phyloP scores from a whole-genome alignment of 2,113 vertebrate species.

The Turdus rufiventris region DNA sequence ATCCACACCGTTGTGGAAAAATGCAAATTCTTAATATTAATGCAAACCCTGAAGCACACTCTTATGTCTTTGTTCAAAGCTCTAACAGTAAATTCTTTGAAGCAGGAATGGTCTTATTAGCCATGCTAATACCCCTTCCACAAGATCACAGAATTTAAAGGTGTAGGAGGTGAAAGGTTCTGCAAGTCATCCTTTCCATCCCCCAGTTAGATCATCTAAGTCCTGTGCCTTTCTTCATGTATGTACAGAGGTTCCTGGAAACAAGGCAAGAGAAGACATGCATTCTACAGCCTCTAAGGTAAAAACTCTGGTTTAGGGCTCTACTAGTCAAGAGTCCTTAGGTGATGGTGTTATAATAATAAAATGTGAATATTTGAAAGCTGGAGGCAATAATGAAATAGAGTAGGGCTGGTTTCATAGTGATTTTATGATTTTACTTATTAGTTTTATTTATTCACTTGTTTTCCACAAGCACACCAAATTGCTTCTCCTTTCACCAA shows the following conservation, averaged over 20 bases:
- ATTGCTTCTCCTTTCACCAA: background rate
- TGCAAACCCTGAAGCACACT: background rate
- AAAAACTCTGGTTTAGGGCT: background rate
- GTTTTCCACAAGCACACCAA: background rate
- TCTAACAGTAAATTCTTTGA: background rate
- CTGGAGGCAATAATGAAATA: background rate
- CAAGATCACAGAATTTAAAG: background rate
- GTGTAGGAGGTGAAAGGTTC: background rate
- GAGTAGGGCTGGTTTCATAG: background rate
- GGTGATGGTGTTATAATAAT: background rate
- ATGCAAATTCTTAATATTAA: background rate
- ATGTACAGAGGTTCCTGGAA: background rate
- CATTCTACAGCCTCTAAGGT: background rate
- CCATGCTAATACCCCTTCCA: background rate
- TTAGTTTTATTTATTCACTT: background rate
- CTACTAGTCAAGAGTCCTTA: background rate
- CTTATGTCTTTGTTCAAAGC: background rate
- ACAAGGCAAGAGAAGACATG: background rate
- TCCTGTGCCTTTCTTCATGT: background rate
- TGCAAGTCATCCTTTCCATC: background rate
- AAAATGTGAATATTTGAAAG: background rate
- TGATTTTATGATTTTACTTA: background rate
- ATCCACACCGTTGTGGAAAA: background rate
- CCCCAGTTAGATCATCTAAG: background rate
- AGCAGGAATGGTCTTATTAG: background rate